Evolutionary conservation across 1,140 invertebrate genomes (phyloP), one percentile per base, ranked within the genome.

Genomic region (Limonius californicus): DNA sequence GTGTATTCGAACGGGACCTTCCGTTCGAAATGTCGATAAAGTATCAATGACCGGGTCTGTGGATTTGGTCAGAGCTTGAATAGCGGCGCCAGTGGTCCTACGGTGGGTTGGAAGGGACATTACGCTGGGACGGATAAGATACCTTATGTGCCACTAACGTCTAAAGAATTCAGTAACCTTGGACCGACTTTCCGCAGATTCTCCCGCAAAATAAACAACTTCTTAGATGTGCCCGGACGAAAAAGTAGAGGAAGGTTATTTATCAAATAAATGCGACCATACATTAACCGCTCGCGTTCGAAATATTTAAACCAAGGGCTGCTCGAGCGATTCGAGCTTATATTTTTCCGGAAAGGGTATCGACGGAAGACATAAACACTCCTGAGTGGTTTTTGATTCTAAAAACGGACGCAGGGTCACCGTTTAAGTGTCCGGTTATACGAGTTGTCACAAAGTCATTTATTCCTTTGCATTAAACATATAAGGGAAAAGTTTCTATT

Each of bases 1-100:
- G 35, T 39, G 35, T 39, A 39, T 39, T 39, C 35, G 35, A 39
- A 39, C 35, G 35, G 35, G 35, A 39, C 35, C 35, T 39, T 39
- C n/a, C 35, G 35, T 39, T 14, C n/a, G 35, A 39, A 12, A 39
- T 12, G 35, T 39, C 35, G 35, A 39, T 39, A 39, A 39, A 39
- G 35, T 39, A 39, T 39, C 35, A 39, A 39, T 39, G 35, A 39
- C n/a, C 8, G 35, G n/a, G 35, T 39, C 35, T 39, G 8, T 39
- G 35, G 35, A 39, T 39, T 39, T 39, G 35, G 35, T 39, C 35
- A 39, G 35, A 39, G n/a, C 35, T 39, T 39, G 35, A 39, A 39
- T 39, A 39, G 35, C n/a, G 35, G 35, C 35, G 35, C 35, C 35
- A 39, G 35, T 39, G 35, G 35, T 39, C 35, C n/a, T 39, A 39